Conservation (phyloP, 2,113 vertebrate species). For the Ammodytes marinus region DNA sequence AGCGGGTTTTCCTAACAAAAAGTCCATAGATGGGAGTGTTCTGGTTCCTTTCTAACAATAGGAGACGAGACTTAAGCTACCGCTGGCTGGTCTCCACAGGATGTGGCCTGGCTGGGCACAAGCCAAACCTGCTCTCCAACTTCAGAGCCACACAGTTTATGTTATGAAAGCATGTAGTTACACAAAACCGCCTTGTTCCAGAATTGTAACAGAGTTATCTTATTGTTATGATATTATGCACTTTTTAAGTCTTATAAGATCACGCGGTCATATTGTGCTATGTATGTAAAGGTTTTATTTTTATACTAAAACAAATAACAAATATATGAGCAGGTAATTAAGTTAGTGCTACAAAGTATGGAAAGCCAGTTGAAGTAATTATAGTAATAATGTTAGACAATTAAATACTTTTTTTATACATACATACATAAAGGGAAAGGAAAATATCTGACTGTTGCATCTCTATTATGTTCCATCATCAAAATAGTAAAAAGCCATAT, state of each 20-base stretch:
- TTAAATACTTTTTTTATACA: neutral
- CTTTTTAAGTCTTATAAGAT: neutral
- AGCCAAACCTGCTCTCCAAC: slow-evolving; percentile 57
- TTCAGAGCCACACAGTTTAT: slow-evolving; percentile 39
- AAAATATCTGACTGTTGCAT: neutral
- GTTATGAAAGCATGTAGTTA: slow-evolving; percentile 38
- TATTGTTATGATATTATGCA: neutral
- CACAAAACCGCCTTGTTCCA: slow-evolving; percentile 37
- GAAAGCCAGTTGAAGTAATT: neutral
- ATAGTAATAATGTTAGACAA: neutral
- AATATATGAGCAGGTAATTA: neutral
- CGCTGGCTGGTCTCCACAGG: slow-evolving; percentile 62
- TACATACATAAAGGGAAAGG: neutral
- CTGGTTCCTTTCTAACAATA: slow-evolving; percentile 64
- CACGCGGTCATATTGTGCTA: neutral
- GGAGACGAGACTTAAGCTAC: slow-evolving; percentile 49
- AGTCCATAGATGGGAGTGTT: slow-evolving; percentile 13
- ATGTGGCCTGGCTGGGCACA: slow-evolving; percentile 69
- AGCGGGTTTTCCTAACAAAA: neutral
- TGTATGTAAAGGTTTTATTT: neutral
- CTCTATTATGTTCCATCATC: neutral
- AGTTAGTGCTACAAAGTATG: neutral
- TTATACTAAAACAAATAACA: neutral
- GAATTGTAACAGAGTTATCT: slow-evolving; percentile 4
- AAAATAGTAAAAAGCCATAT: neutral